phyloP scores from a whole-genome alignment of 2,113 vertebrate genomes.

The Lucifuga dentata region DNA sequence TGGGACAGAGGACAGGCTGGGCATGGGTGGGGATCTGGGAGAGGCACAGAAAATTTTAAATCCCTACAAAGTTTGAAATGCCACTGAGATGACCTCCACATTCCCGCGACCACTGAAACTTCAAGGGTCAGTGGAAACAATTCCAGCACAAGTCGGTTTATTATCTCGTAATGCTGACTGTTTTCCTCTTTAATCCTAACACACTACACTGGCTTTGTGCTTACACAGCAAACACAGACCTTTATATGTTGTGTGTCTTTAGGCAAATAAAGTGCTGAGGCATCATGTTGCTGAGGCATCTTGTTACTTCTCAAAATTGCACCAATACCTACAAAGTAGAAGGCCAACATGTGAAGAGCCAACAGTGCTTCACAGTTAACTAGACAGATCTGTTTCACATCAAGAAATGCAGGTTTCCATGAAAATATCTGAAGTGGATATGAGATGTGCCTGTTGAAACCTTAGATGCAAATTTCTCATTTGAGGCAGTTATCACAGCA shows the following conservation, averaged over 20 bases:
- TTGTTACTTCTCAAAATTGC: no score
- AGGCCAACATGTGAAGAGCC: no score
- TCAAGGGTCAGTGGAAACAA: neutral
- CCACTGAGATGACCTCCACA: neutral
- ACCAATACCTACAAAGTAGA: no score
- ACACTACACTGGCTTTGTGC: neutral
- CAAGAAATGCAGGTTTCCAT: slow-evolving; percentile 2
- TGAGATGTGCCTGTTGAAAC: slow-evolving; percentile 32
- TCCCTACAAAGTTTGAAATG: slow-evolving; percentile 33
- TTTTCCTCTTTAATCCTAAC: neutral
- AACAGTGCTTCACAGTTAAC: slow-evolving; percentile 12
- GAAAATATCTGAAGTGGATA: slow-evolving; percentile 16
- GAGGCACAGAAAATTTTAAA: slow-evolving; percentile 45
- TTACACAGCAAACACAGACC: neutral
- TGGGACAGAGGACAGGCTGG: slow-evolving; percentile 18
- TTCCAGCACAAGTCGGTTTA: neutral
- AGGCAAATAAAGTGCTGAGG: no score
- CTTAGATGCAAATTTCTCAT: slow-evolving; percentile 19
- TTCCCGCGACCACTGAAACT: neutral
- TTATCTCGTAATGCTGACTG: neutral
- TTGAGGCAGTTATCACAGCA: slow-evolving; percentile 23
- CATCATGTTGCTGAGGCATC: no score
- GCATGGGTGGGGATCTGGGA: slow-evolving; percentile 33
- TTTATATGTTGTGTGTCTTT: no score
- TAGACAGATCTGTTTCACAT: slow-evolving; percentile 14